phyloP scores from a whole-genome alignment of 2,888 invertebrate genomes.

The Dasypogon diadema region DNA sequence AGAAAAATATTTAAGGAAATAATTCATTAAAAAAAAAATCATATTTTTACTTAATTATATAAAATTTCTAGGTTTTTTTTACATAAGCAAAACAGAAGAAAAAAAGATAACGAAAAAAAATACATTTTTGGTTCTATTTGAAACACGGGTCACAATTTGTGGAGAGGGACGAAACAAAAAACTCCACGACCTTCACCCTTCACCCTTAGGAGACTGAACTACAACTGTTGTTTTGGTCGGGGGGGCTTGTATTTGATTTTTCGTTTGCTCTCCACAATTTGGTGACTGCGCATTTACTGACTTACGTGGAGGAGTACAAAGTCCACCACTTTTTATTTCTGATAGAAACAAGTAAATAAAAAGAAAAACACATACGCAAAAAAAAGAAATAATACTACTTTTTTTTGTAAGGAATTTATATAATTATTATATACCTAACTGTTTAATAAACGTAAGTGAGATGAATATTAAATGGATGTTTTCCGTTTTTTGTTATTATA shows the following conservation, averaged over 20 bases:
- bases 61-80: slow-evolving; percentile 36
- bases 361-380: slow-evolving; percentile 11
- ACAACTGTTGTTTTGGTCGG: slow-evolving; percentile 57
- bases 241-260: too few relatives aligned
- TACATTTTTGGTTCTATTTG: background rate
- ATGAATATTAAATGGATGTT: slow-evolving; percentile 41
- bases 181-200: too few relatives aligned
- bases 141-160: background rate
- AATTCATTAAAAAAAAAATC: slow-evolving; percentile 26
- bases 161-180: background rate
- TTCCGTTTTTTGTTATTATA: slow-evolving; percentile 46
- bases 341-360: slow-evolving; percentile 14
- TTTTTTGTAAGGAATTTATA: slow-evolving; percentile 30
- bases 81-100: slow-evolving; percentile 28
- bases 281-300: background rate
- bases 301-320: background rate
- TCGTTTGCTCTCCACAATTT: background rate
- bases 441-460: slow-evolving; percentile 42
- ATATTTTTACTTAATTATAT: slow-evolving; percentile 22
- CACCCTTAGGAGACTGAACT: slow-evolving; percentile 58
- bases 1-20: background rate
- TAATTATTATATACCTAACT: slow-evolving; percentile 33
- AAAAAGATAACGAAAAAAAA: slow-evolving; percentile 3
- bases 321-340: slow-evolving; percentile 33
- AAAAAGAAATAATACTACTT: slow-evolving; percentile 5